Conservation (phyloP, 2,888 invertebrate genomes). For the Eledone cirrhosa region DNA sequence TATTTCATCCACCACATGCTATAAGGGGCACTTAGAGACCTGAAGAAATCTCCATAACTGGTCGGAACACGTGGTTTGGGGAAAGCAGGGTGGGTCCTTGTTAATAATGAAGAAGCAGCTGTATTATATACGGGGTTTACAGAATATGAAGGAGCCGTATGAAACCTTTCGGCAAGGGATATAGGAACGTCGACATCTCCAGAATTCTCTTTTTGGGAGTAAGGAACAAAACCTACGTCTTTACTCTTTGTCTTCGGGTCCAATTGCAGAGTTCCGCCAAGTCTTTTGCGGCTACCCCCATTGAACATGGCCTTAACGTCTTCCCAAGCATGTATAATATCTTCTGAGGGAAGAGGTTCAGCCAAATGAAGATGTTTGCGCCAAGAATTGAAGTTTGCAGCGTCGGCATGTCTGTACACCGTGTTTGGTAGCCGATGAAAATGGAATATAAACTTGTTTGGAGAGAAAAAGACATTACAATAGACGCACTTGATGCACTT, state of each 20-base stretch:
- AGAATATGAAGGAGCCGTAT: not conserved
- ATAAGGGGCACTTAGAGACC: slow-evolving; percentile 23
- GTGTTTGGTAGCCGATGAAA: slow-evolving; percentile 76
- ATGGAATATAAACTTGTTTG: slow-evolving; percentile 98
- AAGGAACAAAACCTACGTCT: not conserved
- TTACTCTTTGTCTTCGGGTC: not conserved
- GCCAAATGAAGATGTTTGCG: slow-evolving; percentile 88
- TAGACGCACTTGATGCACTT: slow-evolving; percentile 95
- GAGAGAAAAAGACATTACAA: slow-evolving; percentile 95
- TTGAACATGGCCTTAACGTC: slow-evolving; percentile 99
- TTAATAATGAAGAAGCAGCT: not conserved
- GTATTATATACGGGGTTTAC: not conserved
- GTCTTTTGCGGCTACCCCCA: slow-evolving; percentile 88
- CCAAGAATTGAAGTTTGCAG: slow-evolving; percentile 99
- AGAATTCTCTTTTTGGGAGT: slow-evolving; percentile 10
- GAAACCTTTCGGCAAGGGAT: not conserved
- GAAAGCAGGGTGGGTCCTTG: slow-evolving; percentile 20
- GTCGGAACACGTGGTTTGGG: slow-evolving; percentile 20
- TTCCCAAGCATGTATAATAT: slow-evolving; percentile 82
- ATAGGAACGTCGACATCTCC: not conserved
- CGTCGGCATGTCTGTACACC: slow-evolving; percentile 91
- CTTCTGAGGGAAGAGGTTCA: slow-evolving; percentile 70
- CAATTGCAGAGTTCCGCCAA: not conserved
- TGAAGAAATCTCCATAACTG: slow-evolving; percentile 21
- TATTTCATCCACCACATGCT: slow-evolving; percentile 29